A percentile compares a stretch with the other conserved stretches of the same genome.
phyloP scores from a whole-genome alignment of 64 coral and sea anemone genomes.

The Trachythela sp. region DNA sequence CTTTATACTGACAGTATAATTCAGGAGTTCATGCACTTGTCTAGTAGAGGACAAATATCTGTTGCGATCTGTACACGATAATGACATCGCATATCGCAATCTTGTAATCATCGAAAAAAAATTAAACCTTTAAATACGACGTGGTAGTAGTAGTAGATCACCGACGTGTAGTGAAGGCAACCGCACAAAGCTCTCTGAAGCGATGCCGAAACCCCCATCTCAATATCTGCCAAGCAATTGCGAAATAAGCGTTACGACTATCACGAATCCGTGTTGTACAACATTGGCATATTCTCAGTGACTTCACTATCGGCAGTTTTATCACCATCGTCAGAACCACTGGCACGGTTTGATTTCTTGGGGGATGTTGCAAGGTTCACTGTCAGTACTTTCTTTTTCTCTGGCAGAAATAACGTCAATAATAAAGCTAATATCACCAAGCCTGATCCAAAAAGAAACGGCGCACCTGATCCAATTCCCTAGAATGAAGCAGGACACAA shows the following conservation, averaged over 20 bases:
- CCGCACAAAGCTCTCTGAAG: no score
- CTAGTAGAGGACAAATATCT: no score
- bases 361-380: background rate
- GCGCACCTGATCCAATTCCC: background rate
- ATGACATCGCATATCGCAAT: no score
- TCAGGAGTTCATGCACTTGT: no score
- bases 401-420: background rate
- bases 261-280: constrained; percentile 8
- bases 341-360: background rate
- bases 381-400: background rate
- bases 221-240: no score
- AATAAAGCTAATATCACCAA: constrained; percentile 8
- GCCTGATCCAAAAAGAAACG: constrained; percentile 19
- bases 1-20: no score
- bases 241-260: background rate
- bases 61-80: no score
- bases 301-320: background rate
- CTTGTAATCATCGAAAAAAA: no score
- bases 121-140: no score
- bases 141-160: no score
- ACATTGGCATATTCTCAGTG: constrained; percentile 1
- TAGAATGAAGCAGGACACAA: background rate
- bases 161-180: no score
- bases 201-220: no score
- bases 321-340: background rate